Conservation (phyloP, 2,888 invertebrate species). For the Rugalucina vietnamica region DNA sequence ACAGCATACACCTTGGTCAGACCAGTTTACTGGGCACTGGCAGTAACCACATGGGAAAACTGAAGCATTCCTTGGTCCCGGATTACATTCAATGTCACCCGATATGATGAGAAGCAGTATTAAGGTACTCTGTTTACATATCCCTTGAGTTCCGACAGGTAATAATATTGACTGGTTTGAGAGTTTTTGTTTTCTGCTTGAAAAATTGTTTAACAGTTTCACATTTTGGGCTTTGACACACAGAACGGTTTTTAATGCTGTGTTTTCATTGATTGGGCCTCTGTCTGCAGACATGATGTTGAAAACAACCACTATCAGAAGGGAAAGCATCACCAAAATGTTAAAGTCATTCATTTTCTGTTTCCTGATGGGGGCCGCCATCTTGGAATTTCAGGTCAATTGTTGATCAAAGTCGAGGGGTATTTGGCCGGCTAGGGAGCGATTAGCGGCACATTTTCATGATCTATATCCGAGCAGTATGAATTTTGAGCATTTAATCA, state of each 20-base stretch:
- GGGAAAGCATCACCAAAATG: neutral
- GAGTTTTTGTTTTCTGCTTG: neutral
- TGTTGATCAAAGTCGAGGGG: no score
- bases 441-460: no score
- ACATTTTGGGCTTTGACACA: neutral
- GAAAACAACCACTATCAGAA: no score
- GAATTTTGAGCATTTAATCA: no score
- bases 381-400: neutral
- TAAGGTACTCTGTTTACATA: neutral
- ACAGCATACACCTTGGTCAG: slow-evolving; percentile 27
- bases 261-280: no score
- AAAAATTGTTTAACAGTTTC: neutral
- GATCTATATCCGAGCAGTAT: no score
- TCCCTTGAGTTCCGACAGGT: neutral
- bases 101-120: neutral
- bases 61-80: slow-evolving; percentile 30
- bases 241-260: neutral
- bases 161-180: neutral
- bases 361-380: neutral
- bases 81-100: slow-evolving; percentile 24
- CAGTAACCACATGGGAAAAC: slow-evolving; percentile 30
- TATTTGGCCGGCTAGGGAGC: no score
- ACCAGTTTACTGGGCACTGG: slow-evolving; percentile 30
- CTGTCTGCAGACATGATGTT: no score
- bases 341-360: neutral